Base-by-base conservation (phyloP, 2,888 invertebrate genomes). In the Hirtodrosophila alboralis region DNA sequence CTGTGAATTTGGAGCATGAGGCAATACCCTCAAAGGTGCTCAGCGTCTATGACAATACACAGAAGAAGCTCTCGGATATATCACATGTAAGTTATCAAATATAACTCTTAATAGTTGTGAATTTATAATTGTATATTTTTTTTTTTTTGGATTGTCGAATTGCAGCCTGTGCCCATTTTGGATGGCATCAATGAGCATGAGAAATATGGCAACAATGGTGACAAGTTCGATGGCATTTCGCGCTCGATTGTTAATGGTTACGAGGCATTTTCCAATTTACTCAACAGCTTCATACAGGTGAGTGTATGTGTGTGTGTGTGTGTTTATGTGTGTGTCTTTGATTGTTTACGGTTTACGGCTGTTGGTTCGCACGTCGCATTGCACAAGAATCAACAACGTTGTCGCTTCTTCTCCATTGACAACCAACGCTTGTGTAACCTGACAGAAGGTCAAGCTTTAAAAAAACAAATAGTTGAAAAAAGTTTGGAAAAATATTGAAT, bases 161-260 rank as follows among this genome's bases (percentile, higher is more conserved):
- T 65, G 10, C 43, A 93, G 92, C 94, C 95, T 0, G 92, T 92
- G 67, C 95, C 96, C 0, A 91, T 96, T 59, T 93, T 96, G 16
- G 96, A 96, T 79, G 93, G 93, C n/a, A 94, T 95, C 71, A 91
- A 90, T 34, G 95, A 96, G 88, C 92, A 94, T 44, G 95, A 96
- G 44, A 96, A 95, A 84, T 96, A 95, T 86, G 96, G 96, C 13
- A 96, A 96, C 86, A 92, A 91, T 44, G 96, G 91, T 37, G 95
- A 94, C 75, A 93, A 93, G 86, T 94, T 94, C 71, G 92, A 93
- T 59, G 91, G 91, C 10, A 90, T 94, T 18, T 94, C 95, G 0
- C 92, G 92, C 51, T 92, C 92, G 0, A 78, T 96, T 18, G 93
- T 96, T 2, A 92, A 92, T 21, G 94, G 95, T 4, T 93, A 94